Conservation (phyloP, 2,797 vertebrate species). For the Aulostomus chinensis region DNA sequence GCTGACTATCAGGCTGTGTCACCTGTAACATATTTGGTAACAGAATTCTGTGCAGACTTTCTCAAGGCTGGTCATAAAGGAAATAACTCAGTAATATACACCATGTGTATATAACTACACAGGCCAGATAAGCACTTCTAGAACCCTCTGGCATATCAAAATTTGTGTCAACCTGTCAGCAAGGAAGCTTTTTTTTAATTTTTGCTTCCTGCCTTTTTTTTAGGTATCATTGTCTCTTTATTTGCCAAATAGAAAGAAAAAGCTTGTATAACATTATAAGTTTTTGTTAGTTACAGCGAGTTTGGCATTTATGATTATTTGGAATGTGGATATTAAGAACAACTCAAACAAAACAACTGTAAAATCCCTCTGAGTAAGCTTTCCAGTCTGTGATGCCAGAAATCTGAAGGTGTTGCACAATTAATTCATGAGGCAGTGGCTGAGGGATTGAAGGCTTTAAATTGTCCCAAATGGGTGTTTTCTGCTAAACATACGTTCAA, state of each 20-base stretch:
- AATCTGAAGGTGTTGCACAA: conserved; percentile 51
- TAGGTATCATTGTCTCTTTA: background rate
- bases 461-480: conserved; percentile 57
- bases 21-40: conserved; percentile 38
- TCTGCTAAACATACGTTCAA: conserved; percentile 72
- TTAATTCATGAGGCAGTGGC: conserved; percentile 57
- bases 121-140: conserved; percentile 25
- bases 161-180: conserved; percentile 11
- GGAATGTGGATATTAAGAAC: no score
- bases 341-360: no score
- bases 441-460: conserved; percentile 48
- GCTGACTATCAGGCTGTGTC: no score
- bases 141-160: conserved; percentile 24
- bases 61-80: conserved; percentile 19
- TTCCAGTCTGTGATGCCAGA: background rate
- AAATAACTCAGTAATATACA: conserved; percentile 50
- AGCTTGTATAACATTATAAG: no score
- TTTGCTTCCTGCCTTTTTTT: conserved; percentile 1
- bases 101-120: conserved; percentile 46
- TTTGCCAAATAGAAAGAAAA: conserved; percentile 10
- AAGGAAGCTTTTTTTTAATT: conserved; percentile 2
- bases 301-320: no score
- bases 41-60: conserved; percentile 8
- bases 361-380: no score
- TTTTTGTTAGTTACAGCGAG: no score